Conservation (phyloP, 2,113 vertebrate genomes). For the Oryzias melastigma region DNA sequence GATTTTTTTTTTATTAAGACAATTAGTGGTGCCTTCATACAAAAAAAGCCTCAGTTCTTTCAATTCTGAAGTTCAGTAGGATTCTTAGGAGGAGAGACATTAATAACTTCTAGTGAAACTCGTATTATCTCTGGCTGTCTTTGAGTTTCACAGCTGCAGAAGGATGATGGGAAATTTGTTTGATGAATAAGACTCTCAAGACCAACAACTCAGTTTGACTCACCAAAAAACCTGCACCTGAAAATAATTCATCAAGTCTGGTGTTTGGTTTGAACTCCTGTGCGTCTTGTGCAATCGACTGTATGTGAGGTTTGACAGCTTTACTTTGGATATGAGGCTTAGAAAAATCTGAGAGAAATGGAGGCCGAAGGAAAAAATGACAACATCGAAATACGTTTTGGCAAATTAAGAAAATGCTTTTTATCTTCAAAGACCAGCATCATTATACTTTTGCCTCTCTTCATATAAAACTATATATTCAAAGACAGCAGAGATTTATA, state of each 20-base stretch:
- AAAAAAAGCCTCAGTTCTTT: no score
- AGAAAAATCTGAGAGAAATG: conserved; percentile 6
- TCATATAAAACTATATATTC: no score
- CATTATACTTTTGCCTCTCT: no score
- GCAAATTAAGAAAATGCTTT: no score
- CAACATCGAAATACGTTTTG: no score
- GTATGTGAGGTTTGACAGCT: conserved; percentile 3
- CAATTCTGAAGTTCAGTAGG: not conserved
- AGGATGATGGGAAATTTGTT: conserved; percentile 20
- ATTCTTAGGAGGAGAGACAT: conserved; percentile 7
- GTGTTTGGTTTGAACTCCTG: conserved; percentile 20
- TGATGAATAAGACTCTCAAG: conserved; percentile 30
- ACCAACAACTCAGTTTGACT: conserved; percentile 9
- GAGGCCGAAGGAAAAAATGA: no score
- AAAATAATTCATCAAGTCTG: conserved; percentile 32
- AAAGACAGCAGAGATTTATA: no score
- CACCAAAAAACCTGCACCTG: conserved; percentile 33
- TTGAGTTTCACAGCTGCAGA: conserved; percentile 35
- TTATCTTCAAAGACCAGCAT: no score
- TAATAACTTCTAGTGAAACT: no score
- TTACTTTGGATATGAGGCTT: not conserved
- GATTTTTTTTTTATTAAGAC: no score
- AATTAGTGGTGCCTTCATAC: no score
- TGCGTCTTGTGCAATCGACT: no score
- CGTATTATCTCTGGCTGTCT: conserved; percentile 23